Evolutionary conservation across 2,113 vertebrate species (phyloP).

Genomic region (Mustela lutreola): DNA sequence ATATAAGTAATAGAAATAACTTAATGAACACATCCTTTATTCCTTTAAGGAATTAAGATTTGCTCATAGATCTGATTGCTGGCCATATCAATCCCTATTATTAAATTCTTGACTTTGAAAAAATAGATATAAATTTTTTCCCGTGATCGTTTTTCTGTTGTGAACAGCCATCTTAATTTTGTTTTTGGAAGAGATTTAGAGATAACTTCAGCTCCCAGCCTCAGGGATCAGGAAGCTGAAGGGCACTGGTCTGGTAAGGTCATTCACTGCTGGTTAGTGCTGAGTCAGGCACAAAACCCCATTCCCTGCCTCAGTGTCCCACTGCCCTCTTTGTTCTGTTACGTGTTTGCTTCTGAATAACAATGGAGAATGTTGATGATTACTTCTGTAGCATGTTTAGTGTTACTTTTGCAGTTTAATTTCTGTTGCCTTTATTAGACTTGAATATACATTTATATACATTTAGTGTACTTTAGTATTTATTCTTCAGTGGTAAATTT

Average conservation of each 20-base stretch:
- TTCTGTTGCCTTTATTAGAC: neutral
- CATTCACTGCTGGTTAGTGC: neutral
- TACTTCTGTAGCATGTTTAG: neutral
- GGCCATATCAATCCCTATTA: neutral
- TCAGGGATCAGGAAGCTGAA: neutral
- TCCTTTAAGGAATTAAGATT: neutral
- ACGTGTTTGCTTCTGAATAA: neutral
- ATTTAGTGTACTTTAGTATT: neutral
- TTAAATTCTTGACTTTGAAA: neutral
- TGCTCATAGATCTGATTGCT: neutral
- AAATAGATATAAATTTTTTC: neutral
- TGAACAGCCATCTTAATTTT: neutral
- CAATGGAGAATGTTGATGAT: accelerated
- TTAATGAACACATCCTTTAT: neutral
- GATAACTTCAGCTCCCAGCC: neutral
- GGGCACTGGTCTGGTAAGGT: neutral
- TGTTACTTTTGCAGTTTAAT: neutral
- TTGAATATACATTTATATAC: neutral
- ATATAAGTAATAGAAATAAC: neutral
- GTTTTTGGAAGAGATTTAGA: neutral
- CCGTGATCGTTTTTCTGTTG: neutral
- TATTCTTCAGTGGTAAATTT: neutral
- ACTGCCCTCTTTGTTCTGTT: neutral
- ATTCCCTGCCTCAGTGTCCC: accelerated
- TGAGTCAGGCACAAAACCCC: too few relatives aligned